Evolutionary conservation across 2,113 vertebrate genomes (phyloP).

Genomic region (Apteryx owenii): DNA sequence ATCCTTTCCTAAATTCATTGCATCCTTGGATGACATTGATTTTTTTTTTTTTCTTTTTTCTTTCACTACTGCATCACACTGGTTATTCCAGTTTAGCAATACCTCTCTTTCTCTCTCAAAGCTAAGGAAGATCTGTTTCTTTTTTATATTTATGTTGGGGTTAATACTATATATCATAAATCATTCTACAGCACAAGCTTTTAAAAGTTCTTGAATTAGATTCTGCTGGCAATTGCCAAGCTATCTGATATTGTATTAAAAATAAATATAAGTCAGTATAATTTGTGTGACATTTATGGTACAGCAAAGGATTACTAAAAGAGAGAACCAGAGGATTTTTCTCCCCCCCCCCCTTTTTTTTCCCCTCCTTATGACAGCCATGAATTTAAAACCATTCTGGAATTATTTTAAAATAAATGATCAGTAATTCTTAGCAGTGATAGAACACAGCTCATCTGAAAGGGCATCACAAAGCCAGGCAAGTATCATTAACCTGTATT

Average conservation of each 20-base stretch:
- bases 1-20: neutral
- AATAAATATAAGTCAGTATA: neutral
- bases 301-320: neutral
- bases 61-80: neutral
- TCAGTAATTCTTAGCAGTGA: neutral
- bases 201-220: neutral
- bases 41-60: too few relatives aligned
- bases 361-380: neutral
- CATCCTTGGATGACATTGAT: neutral
- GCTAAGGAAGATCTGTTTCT: conserved; percentile 6
- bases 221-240: neutral
- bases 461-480: neutral
- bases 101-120: neutral
- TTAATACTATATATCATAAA: neutral
- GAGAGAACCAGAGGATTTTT: neutral
- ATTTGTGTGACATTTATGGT: neutral
- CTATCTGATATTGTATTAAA: neutral
- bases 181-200: neutral
- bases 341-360: neutral
- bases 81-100: neutral
- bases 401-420: neutral
- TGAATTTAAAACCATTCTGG: neutral
- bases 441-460: neutral
- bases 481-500: neutral
- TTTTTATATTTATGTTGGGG: neutral